Base-by-base conservation (phyloP, 2,888 invertebrate species). In the Eupithecia subfuscata region DNA sequence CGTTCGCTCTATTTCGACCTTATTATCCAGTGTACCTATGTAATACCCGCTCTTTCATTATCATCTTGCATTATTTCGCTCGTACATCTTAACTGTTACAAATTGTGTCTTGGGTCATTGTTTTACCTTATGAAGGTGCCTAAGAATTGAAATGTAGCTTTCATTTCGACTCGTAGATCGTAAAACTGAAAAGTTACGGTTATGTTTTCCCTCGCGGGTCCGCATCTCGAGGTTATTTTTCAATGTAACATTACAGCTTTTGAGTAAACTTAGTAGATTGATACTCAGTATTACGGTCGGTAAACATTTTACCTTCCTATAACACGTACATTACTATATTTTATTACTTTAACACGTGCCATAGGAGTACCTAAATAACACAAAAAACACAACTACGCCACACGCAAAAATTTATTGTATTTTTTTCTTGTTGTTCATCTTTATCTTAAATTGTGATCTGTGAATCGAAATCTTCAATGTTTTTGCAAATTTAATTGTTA, bases 151-250 rank as follows among this genome's bases (percentile, higher is more conserved):
- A 40, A 14, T 68, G 8, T 65, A 70, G 71, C 64, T 63, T 75
- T 71, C 70, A 73, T 72, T 52, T 63, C 45, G 63, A 37, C 48
- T 45, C 45, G 1, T 37, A 48, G 30, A 68, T 76, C 76, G 74
- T 76, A 74, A 76, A 76, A 71, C 43, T 37, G 48, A 74, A 70
- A 69, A 69, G 65, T 74, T 72, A 74, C 30, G 68, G 5, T 40
- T 71, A 72, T 69, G 69, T n/a, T 60, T 71, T 72, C 69, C 70
- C 74, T 22, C 14, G 69, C 1, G 69, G 52, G 16, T 63, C 52
- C 56, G 65, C n/a, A 43, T 34, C 18, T 75, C 4, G 71, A 70
- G 68, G 67, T 73, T 70, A 70, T 76, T 68, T 73, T 63, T 34
- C 70, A 73, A 70, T 48, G 75, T 76, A 67, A 67, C 63, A n/a